These are phyloP conservation scores for Gymnothorax javanicus DNA, from an alignment of 2,797 vertebrate species.

Conservation along the genomic window DNA sequence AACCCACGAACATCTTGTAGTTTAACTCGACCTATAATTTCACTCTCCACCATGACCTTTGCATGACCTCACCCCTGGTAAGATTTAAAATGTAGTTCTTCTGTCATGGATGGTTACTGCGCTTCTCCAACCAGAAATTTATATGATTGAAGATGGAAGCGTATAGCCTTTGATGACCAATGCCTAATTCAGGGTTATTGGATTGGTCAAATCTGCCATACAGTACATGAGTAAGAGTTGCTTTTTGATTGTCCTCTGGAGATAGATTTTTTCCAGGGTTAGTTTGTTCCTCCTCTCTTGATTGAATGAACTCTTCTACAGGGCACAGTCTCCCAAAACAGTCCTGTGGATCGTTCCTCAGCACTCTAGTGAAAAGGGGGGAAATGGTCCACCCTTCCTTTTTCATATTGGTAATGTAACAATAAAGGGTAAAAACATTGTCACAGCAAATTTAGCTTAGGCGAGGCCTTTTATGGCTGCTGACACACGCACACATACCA, in stretches of 20 bases:
- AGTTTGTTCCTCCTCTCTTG: not conserved
- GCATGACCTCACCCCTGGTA: not conserved
- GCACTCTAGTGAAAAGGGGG: not conserved
- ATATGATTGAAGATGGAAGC: not conserved
- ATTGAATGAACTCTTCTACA: not conserved
- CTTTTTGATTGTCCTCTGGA: slow-evolving; percentile 34
- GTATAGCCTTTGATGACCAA: not conserved
- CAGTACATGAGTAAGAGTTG: not conserved
- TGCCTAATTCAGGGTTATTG: not conserved
- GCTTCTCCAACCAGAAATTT: not conserved
- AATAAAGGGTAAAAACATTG: not conserved
- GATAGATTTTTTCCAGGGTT: slow-evolving; percentile 32
- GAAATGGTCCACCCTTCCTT: not conserved
- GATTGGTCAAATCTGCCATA: not conserved
- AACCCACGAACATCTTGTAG: not conserved
- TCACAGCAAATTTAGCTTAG: no score
- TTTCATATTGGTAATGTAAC: not conserved
- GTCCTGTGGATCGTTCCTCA: not conserved
- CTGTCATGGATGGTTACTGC: not conserved
- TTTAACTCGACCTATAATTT: not conserved
- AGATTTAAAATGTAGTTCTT: not conserved
- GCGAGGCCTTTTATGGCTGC: no score
- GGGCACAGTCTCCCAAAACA: not conserved
- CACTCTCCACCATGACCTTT: not conserved
- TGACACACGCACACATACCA: no score